Evolutionary conservation across 2,888 invertebrate genomes (phyloP).

Genomic region (Oasisia sp.): DNA sequence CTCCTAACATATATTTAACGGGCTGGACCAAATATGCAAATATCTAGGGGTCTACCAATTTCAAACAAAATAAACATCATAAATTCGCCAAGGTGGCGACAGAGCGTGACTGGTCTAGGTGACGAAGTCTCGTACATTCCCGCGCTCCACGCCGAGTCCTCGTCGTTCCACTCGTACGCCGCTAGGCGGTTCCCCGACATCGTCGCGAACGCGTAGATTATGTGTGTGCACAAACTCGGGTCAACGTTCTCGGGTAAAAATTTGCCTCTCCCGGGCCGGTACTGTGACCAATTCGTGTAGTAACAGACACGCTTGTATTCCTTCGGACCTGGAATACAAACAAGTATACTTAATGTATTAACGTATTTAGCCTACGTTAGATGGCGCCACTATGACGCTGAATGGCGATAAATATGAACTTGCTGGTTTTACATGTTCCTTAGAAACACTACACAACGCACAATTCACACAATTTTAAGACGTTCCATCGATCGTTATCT

Average conservation of each 20-base stretch:
- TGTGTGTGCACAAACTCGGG: slow-evolving; percentile 92
- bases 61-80: background rate
- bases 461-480: background rate
- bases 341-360: background rate
- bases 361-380: background rate
- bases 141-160: background rate
- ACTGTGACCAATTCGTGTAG: slow-evolving; percentile 99
- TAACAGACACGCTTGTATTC: slow-evolving; percentile 74
- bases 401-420: background rate
- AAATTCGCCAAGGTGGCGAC: background rate
- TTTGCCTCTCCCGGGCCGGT: slow-evolving; percentile 89
- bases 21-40: no score
- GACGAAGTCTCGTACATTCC: background rate
- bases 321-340: background rate
- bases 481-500: background rate
- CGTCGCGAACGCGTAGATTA: slow-evolving; percentile 97
- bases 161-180: slow-evolving; percentile 50
- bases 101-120: background rate
- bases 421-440: background rate
- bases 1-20: no score
- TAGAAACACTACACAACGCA: background rate
- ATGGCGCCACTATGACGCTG: background rate
- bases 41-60: background rate
- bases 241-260: slow-evolving; percentile 91
- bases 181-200: slow-evolving; percentile 90